Conservation (phyloP, 2,888 invertebrate species). For the Maniola hyperantus region DNA sequence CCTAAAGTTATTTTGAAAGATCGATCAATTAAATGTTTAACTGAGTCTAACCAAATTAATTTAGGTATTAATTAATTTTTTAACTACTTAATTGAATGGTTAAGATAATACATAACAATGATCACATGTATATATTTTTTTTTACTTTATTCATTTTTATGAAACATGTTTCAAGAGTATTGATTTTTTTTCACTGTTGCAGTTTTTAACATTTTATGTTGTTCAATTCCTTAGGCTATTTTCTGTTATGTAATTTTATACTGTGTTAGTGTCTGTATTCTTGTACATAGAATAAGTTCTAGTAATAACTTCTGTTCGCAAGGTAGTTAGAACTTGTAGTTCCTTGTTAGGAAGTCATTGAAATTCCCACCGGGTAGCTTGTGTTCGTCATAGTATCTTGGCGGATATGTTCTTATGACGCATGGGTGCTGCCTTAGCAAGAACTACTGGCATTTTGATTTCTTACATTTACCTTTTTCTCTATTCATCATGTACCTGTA, state of each 20-base stretch:
- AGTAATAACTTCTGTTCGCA: background rate
- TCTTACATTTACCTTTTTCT: background rate
- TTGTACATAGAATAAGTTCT: background rate
- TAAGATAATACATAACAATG: too few species aligned
- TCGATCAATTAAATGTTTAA: too few species aligned
- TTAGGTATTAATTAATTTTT: too few species aligned
- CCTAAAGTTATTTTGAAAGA: too few species aligned
- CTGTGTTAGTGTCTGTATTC: background rate
- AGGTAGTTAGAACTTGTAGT: slow-evolving; percentile 6
- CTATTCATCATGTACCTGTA: background rate
- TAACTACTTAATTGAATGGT: too few species aligned
- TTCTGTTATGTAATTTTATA: background rate
- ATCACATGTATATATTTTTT: too few species aligned
- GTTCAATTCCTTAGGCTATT: too few species aligned
- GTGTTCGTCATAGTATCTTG: slow-evolving; percentile 38
- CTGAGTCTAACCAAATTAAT: too few species aligned
- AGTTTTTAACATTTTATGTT: too few species aligned
- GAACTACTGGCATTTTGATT: slow-evolving; percentile 4
- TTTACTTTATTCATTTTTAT: too few species aligned
- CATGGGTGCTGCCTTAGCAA: slow-evolving; percentile 15
- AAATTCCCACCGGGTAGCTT: slow-evolving; percentile 50
- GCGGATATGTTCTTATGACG: slow-evolving; percentile 34
- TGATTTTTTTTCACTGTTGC: too few species aligned
- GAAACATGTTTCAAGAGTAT: too few species aligned
- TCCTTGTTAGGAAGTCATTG: slow-evolving; percentile 56